Evolutionary conservation across 1,140 invertebrate species (phyloP).

Genomic region (Drosophila nigrodunni): DNA sequence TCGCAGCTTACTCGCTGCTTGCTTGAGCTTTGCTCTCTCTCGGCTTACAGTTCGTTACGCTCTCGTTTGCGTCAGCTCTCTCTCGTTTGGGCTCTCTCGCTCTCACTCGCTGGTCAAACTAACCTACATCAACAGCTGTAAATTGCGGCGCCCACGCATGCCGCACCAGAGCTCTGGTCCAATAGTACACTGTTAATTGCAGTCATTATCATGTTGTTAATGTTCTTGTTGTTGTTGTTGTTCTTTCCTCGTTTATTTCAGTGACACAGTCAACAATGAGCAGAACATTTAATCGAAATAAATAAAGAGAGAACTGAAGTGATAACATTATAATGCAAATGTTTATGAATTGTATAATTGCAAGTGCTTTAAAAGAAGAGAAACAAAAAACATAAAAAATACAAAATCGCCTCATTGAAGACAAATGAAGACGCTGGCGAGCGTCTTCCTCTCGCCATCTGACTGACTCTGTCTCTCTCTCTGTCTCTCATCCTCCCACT

Average conservation of each 20-base stretch:
- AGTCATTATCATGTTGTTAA: slow-evolving; percentile 35
- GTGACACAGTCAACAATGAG: slow-evolving; percentile 10
- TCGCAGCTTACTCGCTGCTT: slow-evolving; percentile 21
- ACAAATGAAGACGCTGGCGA: slow-evolving; percentile 50
- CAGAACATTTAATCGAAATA: background rate
- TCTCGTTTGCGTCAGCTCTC: background rate
- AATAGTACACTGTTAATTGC: slow-evolving; percentile 1
- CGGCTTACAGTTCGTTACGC: slow-evolving; percentile 6
- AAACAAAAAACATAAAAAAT: slow-evolving; percentile 25
- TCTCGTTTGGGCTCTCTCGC: slow-evolving; percentile 7
- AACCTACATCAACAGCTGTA: slow-evolving; percentile 83
- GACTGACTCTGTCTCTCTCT: slow-evolving; percentile 40
- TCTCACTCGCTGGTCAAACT: slow-evolving; percentile 50
- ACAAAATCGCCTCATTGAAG: slow-evolving; percentile 29
- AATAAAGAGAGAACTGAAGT: background rate
- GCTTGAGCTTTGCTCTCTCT: slow-evolving; percentile 4
- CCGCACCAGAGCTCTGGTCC: slow-evolving; percentile 21
- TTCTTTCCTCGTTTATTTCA: slow-evolving; percentile 15
- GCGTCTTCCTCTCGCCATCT: slow-evolving; percentile 54
- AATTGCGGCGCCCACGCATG: slow-evolving; percentile 54
- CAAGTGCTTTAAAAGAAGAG: background rate
- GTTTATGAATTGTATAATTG: background rate
- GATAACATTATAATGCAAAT: slow-evolving; percentile 27
- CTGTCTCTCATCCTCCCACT: slow-evolving; percentile 18
- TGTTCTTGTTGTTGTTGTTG: slow-evolving; percentile 28